Percentiles rank a stretch among this genome's conserved stretches.
Evolutionary conservation across 2,797 vertebrate species (phyloP).

Genomic region (Gambelia wislizenii): DNA sequence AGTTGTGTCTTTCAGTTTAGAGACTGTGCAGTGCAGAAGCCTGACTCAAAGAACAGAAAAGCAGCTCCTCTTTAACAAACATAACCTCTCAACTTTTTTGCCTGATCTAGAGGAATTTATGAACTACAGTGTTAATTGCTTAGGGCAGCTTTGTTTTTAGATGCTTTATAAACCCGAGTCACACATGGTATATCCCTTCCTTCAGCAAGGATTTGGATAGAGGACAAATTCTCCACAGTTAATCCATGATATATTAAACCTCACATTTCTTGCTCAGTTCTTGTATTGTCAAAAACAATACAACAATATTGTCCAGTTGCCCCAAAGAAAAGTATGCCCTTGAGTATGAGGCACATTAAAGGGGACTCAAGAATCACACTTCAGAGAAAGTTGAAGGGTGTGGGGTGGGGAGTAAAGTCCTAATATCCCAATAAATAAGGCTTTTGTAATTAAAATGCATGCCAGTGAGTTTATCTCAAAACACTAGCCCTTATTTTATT

Average conservation of each 20-base stretch:
- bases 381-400: constrained; percentile 64
- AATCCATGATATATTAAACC: constrained; percentile 70
- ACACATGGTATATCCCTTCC: constrained; percentile 52
- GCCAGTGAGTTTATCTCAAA: constrained; percentile 44
- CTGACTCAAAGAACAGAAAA: constrained; percentile 73
- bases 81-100: constrained; percentile 79
- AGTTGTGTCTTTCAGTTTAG: constrained; percentile 79
- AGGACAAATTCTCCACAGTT: constrained; percentile 73
- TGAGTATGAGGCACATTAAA: constrained; percentile 67
- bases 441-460: constrained; percentile 57
- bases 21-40: constrained; percentile 75
- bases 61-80: constrained; percentile 73
- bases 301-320: no score
- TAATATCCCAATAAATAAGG: constrained; percentile 49
- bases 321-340: constrained; percentile 62
- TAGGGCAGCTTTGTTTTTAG: constrained; percentile 52
- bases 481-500: constrained; percentile 61
- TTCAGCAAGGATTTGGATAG: constrained; percentile 65
- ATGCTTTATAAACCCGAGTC: constrained; percentile 45
- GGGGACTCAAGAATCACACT: constrained; percentile 46
- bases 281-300: constrained; percentile 72
- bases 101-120: constrained; percentile 65
- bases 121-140: constrained; percentile 52
- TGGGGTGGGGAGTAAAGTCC: constrained; percentile 46
- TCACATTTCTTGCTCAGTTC: constrained; percentile 76